Conservation (phyloP, 2,797 vertebrate genomes). For the Megalops cyprinoides region DNA sequence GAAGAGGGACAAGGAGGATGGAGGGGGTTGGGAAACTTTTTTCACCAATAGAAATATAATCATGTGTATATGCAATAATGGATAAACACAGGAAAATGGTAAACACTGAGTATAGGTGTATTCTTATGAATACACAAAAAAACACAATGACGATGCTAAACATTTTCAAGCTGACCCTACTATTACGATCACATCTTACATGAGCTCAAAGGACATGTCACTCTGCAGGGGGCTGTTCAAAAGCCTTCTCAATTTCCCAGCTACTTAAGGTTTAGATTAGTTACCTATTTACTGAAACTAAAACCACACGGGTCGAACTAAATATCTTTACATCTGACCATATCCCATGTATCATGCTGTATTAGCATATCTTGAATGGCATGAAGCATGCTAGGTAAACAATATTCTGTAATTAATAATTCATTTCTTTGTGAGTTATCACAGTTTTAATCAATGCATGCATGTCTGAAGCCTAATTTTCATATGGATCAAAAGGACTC, state of each 20-base stretch:
- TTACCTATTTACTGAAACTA: not conserved
- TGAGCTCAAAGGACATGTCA: not conserved
- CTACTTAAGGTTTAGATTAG: not conserved
- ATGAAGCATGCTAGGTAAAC: not conserved
- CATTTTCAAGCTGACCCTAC: no score
- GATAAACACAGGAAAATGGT: not conserved
- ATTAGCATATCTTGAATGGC: not conserved
- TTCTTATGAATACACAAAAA: not conserved
- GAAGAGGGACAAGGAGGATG: not conserved
- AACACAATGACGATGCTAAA: no score
- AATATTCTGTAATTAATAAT: constrained; percentile 8
- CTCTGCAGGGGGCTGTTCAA: not conserved
- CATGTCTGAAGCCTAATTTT: not conserved
- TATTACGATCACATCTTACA: not conserved
- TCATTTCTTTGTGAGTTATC: not conserved
- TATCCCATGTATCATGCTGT: not conserved
- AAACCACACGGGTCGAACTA: not conserved
- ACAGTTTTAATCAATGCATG: not conserved
- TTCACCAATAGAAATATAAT: no score
- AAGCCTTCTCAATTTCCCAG: not conserved
- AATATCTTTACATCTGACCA: not conserved
- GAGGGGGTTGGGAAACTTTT: not conserved
- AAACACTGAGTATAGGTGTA: not conserved
- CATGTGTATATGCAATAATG: not conserved
- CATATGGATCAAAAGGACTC: not conserved